Base-by-base conservation (phyloP, 2,888 invertebrate genomes). In the Eulithis prunata region DNA sequence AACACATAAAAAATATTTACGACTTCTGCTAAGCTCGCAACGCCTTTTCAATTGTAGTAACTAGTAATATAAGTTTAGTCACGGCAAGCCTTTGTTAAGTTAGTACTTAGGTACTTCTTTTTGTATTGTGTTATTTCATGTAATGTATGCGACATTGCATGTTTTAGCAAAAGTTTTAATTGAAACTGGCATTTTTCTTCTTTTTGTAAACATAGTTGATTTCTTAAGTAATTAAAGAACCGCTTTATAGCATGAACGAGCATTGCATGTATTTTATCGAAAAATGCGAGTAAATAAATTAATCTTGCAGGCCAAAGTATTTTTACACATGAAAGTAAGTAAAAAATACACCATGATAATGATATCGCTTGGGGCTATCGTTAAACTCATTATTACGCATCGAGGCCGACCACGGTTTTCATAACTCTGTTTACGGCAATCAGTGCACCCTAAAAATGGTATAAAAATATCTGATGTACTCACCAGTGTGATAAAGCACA, bases 401-500 rank as follows among this genome's bases (percentile, higher is more conserved):
- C 32, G 32, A 32, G 32, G 32, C 32, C 32, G 32, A 32, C 32
- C 32, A 32, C 1, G 32, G 4, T 32, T 32, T 32, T 32, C 32
- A 32, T 5, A 32, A 32, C 32, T 32, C 32, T 32, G 32, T 3
- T 32, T 32, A 32, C 32, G 0, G 32, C 32, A 6, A 32, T 32
- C 32, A 6, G 32, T 32, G 32, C 6, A 32, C 32, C 4, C 3
- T 32, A 6, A 32, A 32, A 32, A 32, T 32, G 32, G 21, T 21
- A 21, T 32, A 3, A 32, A 32, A 32, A 32, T 5, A 32, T 32
- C 6, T 32, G 32, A 32, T 32, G 0, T 7, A 8, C 97, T 96
- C 93, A 97, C 97, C 95, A 89, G 97, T 96, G 83, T 97, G 97
- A 82, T 97, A 97, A 21, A 96, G 94, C 21, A 97, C 95, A 69